Evolutionary conservation across 2,888 invertebrate species (phyloP).

Genomic region (Calephelis perditalis): DNA sequence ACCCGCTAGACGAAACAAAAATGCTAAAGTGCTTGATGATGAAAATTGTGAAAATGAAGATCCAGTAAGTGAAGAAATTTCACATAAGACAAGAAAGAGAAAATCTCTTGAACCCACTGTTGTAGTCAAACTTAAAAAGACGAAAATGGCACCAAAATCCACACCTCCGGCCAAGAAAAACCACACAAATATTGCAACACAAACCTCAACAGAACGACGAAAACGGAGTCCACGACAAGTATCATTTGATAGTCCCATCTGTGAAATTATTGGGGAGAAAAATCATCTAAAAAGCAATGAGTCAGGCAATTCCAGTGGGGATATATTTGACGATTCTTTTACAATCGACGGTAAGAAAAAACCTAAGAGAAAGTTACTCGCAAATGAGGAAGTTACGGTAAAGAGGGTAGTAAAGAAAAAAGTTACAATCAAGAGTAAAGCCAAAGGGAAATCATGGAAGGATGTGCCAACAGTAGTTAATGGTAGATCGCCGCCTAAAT

Average conservation of each 20-base stretch:
- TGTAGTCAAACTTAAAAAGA: slow-evolving; percentile 52
- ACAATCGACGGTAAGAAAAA: slow-evolving; percentile 54
- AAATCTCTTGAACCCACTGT: slow-evolving; percentile 53
- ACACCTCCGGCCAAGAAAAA: slow-evolving; percentile 64
- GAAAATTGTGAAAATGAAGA: slow-evolving; percentile 49
- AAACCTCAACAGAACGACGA: slow-evolving; percentile 52
- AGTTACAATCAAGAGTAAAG: slow-evolving; percentile 38
- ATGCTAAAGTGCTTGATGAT: slow-evolving; percentile 30
- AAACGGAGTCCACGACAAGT: slow-evolving; percentile 52
- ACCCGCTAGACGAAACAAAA: slow-evolving; percentile 28
- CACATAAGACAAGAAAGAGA: slow-evolving; percentile 42
- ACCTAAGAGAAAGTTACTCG: slow-evolving; percentile 50
- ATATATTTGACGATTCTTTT: slow-evolving; percentile 68
- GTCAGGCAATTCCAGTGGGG: slow-evolving; percentile 53
- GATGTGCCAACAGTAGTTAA: slow-evolving; percentile 55
- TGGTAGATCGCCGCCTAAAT: slow-evolving; percentile 56
- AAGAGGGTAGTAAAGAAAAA: slow-evolving; percentile 60
- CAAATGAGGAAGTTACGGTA: slow-evolving; percentile 51
- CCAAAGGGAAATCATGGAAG: slow-evolving; percentile 56
- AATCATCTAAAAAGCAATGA: slow-evolving; percentile 22
- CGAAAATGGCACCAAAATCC: slow-evolving; percentile 49
- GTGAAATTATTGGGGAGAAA: slow-evolving; percentile 48
- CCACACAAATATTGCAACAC: slow-evolving; percentile 59
- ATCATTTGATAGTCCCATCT: slow-evolving; percentile 60
- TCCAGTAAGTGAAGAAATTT: slow-evolving; percentile 35